Percentiles rank a stretch among this genome's conserved stretches.
phyloP scores from a whole-genome alignment of 2,113 vertebrate species.

The Channa maculata region DNA sequence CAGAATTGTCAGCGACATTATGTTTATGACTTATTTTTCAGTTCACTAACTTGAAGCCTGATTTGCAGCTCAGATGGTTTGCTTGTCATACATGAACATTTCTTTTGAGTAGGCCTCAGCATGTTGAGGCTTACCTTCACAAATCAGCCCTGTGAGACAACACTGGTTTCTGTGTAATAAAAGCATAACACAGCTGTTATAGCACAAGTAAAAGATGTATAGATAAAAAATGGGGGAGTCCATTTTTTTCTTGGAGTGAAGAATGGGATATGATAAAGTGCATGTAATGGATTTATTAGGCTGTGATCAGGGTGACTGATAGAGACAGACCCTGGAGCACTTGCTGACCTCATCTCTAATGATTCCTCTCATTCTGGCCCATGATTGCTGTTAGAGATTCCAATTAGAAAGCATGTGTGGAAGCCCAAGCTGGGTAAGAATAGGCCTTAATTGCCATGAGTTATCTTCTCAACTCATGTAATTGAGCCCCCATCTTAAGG shows the following conservation, averaged over 20 bases:
- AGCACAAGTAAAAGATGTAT: no score
- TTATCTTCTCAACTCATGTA: slow-evolving; percentile 80
- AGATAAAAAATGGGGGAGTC: no score
- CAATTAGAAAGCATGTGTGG: slow-evolving; percentile 80
- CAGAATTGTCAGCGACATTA: neutral
- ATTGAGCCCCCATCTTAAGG: slow-evolving; percentile 82
- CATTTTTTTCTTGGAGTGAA: slow-evolving; percentile 42
- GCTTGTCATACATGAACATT: slow-evolving; percentile 2
- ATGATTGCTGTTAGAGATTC: slow-evolving; percentile 81
- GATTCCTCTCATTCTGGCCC: slow-evolving; percentile 76
- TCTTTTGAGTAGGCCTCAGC: no score
- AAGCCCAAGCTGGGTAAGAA: slow-evolving; percentile 70
- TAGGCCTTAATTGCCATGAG: slow-evolving; percentile 82
- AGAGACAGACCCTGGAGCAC: slow-evolving; percentile 69
- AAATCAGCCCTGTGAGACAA: no score
- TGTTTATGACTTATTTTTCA: no score
- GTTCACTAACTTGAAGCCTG: neutral
- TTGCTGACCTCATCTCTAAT: slow-evolving; percentile 80
- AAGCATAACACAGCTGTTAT: no score
- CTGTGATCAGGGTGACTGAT: slow-evolving; percentile 77
- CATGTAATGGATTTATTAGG: slow-evolving; percentile 79
- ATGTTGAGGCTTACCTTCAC: no score
- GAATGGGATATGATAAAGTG: slow-evolving; percentile 64
- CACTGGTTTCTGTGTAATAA: no score
- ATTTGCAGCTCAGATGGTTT: neutral